A percentile compares a stretch with the other conserved stretches of the same genome.
Evolutionary conservation across 2,113 vertebrate genomes (phyloP).

Genomic region (Diadophis punctatus): DNA sequence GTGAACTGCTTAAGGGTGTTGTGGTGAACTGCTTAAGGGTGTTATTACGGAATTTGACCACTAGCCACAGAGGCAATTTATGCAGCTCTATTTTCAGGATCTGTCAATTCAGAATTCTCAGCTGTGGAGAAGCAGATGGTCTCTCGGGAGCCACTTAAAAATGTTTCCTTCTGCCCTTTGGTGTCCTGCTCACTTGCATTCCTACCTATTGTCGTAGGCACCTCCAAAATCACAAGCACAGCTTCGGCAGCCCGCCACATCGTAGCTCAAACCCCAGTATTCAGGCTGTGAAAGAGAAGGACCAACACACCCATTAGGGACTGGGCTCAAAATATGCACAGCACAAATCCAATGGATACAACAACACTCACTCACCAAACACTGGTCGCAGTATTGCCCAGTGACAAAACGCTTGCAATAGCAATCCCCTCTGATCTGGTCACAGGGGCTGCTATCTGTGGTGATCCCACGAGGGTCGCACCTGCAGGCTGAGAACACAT

Average conservation of each 20-base stretch:
- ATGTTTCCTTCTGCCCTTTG: not conserved
- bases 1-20: not conserved
- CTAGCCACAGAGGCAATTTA: not conserved
- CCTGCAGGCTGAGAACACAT: constrained; percentile 70
- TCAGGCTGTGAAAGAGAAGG: constrained; percentile 65
- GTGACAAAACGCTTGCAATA: constrained; percentile 85
- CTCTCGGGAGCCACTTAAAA: not conserved
- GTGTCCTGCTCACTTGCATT: not conserved
- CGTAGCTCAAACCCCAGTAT: constrained; percentile 85
- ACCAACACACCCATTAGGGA: not conserved
- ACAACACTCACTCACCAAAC: constrained; percentile 72
- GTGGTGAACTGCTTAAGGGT: not conserved
- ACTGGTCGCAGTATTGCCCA: constrained; percentile 78
- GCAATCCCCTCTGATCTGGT: constrained; percentile 81
- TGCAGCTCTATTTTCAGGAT: not conserved
- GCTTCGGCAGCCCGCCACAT: constrained; percentile 76
- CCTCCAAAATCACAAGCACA: constrained; percentile 87
- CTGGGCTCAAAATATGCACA: not conserved
- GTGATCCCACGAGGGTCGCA: constrained; percentile 77
- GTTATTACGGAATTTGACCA: not conserved
- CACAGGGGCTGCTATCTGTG: constrained; percentile 70
- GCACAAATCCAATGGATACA: not conserved
- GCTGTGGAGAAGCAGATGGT: not conserved
- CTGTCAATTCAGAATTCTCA: not conserved
- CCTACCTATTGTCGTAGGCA: constrained; percentile 79